Conservation (phyloP, 2,113 vertebrate genomes). For the Cricetomys ansorgei region DNA sequence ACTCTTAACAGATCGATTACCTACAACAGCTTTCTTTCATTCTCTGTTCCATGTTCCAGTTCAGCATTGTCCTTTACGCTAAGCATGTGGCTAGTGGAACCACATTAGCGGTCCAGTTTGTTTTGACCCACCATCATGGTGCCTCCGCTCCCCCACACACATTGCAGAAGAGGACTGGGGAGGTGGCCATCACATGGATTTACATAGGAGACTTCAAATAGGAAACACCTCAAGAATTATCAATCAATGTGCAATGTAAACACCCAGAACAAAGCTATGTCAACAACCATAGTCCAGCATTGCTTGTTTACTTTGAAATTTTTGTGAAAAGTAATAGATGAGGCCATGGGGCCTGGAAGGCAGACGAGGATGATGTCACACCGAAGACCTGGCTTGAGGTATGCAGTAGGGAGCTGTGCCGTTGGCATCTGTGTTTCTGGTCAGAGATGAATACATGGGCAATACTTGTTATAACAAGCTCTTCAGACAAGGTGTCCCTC, state of each 20-base stretch:
- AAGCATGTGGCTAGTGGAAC: background rate
- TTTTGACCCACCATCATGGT: background rate
- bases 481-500: background rate
- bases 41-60: background rate
- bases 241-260: background rate
- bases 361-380: background rate
- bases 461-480: background rate
- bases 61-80: background rate
- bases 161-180: no score
- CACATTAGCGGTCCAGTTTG: background rate
- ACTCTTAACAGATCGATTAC: no score
- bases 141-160: background rate
- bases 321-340: background rate
- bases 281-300: background rate
- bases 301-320: background rate
- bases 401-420: accelerated
- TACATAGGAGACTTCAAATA: background rate
- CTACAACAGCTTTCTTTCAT: no score
- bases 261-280: background rate
- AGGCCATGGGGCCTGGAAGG: background rate
- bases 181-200: background rate
- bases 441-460: background rate
- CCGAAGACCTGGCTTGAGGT: background rate
- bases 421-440: background rate
- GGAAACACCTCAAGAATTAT: background rate